Evolutionary conservation across 2,797 vertebrate genomes (phyloP).

Genomic region (Poeciliopsis infans): DNA sequence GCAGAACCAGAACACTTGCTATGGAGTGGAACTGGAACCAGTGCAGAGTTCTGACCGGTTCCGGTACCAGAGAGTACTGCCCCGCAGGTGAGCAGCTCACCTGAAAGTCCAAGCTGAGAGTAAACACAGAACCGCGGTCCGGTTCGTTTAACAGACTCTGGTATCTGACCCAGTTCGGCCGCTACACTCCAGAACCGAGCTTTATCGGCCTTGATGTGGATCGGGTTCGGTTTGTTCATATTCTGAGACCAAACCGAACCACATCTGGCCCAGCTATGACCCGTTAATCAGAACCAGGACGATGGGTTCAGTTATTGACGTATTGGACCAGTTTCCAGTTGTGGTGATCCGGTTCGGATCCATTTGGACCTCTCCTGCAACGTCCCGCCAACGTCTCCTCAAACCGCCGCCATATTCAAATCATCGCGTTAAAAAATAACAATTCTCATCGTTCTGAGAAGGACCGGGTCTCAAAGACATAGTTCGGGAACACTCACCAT

Average conservation of each 20-base stretch:
- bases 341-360: too few relatives aligned
- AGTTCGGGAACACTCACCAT: slow-evolving; percentile 74
- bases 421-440: neutral
- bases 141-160: neutral
- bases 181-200: neutral
- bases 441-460: accelerated
- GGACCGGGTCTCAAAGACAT: accelerated
- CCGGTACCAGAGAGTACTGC: neutral
- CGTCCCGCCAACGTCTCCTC: slow-evolving; percentile 34
- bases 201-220: neutral
- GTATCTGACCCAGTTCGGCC: neutral
- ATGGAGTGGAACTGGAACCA: too few relatives aligned
- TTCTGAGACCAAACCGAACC: neutral
- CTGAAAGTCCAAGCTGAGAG: neutral
- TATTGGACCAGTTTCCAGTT: neutral
- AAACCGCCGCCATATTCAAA: slow-evolving; percentile 20
- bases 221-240: neutral
- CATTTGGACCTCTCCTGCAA: slow-evolving; percentile 7
- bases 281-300: neutral
- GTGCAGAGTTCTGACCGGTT: neutral
- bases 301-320: neutral
- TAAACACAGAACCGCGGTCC: neutral
- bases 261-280: neutral
- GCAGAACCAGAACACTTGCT: neutral
- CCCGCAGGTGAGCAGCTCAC: too few relatives aligned